phyloP scores from a whole-genome alignment of 2,888 invertebrate genomes.

The Hololepta plana region DNA sequence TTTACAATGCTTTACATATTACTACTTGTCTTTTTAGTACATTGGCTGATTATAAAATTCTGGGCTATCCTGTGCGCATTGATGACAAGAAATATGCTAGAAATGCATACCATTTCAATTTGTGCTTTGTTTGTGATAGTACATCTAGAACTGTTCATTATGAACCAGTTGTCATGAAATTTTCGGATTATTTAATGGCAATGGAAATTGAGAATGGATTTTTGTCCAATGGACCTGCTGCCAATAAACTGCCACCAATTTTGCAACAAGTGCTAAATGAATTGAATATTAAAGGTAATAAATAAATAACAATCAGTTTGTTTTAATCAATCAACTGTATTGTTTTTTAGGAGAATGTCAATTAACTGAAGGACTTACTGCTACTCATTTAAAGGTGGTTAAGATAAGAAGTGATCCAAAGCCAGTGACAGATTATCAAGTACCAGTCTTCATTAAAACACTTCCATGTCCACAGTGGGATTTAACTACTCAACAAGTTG shows the following conservation, averaged over 20 bases:
- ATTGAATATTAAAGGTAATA: slow-evolving; percentile 46
- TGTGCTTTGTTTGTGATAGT: slow-evolving; percentile 86
- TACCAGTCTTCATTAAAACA: slow-evolving; percentile 52
- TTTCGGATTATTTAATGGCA: slow-evolving; percentile 79
- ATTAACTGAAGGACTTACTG: slow-evolving; percentile 60
- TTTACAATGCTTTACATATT: slow-evolving; percentile 2
- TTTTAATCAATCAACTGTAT: slow-evolving; percentile 1
- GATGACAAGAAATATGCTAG: slow-evolving; percentile 76
- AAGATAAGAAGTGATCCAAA: slow-evolving; percentile 65
- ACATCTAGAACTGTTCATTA: slow-evolving; percentile 81
- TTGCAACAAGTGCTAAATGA: slow-evolving; percentile 63
- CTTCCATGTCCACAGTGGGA: slow-evolving; percentile 58
- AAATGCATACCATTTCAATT: slow-evolving; percentile 89
- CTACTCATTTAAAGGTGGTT: slow-evolving; percentile 78
- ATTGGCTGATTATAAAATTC: slow-evolving; percentile 63
- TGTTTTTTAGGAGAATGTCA: slow-evolving; percentile 22
- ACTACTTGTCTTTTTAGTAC: slow-evolving; percentile 33
- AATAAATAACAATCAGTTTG: no score
- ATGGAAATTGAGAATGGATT: slow-evolving; percentile 78
- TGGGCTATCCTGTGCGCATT: slow-evolving; percentile 84
- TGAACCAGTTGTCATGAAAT: slow-evolving; percentile 85
- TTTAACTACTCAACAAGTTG: slow-evolving; percentile 79
- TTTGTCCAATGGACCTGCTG: slow-evolving; percentile 51
- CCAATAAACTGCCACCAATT: slow-evolving; percentile 48
- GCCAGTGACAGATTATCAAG: slow-evolving; percentile 72